These are phyloP conservation scores for Anarrhichthys ocellatus DNA, from an alignment of 2,113 vertebrate species.

Conservation along the genomic window DNA sequence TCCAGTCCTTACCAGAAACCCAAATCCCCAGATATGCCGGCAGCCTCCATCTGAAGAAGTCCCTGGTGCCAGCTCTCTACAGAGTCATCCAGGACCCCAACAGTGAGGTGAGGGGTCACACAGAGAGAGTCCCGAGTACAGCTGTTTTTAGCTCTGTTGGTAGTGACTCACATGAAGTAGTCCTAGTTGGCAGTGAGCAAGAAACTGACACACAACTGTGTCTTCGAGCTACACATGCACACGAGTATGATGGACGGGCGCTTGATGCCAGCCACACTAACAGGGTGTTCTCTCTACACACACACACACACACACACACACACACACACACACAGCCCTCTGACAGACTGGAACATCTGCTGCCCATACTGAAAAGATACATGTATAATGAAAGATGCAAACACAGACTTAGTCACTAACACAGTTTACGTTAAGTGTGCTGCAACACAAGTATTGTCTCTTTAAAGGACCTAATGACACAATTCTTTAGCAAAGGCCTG, in stretches of 20 bases:
- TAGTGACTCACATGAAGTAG: conserved; percentile 40
- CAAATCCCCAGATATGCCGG: conserved; percentile 93
- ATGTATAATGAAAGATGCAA: conserved; percentile 2
- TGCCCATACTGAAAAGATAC: conserved; percentile 17
- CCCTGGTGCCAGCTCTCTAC: conserved; percentile 94
- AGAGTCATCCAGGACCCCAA: conserved; percentile 94
- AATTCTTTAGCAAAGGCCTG: conserved; percentile 29
- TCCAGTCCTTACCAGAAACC: conserved; percentile 93
- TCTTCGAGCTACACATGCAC: conserved; percentile 19
- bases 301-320: neutral
- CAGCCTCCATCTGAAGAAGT: conserved; percentile 93
- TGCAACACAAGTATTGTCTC: conserved; percentile 13
- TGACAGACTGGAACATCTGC: conserved; percentile 38
- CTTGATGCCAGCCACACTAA: conserved; percentile 10
- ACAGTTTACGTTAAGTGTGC: conserved; percentile 7
- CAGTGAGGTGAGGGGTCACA: conserved; percentile 89
- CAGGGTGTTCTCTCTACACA: conserved; percentile 14
- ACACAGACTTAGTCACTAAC: neutral
- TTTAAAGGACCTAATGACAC: conserved; percentile 28
- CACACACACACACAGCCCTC: neutral
- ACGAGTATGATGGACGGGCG: conserved; percentile 13
- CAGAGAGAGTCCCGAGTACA: neutral
- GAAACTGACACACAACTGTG: conserved; percentile 14
- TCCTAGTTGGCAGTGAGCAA: conserved; percentile 32
- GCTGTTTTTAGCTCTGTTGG: conserved; percentile 31